Evolutionary conservation across 2,113 vertebrate species (phyloP).

Genomic region (Engystomops pustulosus): DNA sequence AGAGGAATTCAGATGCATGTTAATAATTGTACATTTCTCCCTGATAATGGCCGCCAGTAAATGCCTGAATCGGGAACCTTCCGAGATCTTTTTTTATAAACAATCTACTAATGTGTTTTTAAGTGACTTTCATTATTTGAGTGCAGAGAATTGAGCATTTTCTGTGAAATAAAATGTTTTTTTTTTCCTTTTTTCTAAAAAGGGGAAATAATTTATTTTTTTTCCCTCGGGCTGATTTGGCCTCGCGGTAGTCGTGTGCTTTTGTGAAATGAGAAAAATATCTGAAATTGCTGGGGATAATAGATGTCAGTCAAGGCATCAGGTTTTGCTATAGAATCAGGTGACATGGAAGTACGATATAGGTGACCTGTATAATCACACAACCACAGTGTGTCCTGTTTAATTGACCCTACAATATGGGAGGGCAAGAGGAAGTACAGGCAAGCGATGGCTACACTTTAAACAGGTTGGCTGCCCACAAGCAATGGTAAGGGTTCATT

Average conservation of each 20-base stretch:
- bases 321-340: not conserved
- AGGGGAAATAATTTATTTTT: constrained; percentile 14
- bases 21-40: constrained; percentile 30
- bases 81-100: constrained; percentile 30
- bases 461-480: not conserved
- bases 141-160: constrained; percentile 6
- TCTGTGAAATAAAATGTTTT: not conserved
- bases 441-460: no score
- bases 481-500: not conserved
- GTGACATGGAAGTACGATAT: not conserved
- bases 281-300: not conserved
- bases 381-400: not conserved
- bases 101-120: constrained; percentile 31
- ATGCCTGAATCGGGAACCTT: constrained; percentile 1
- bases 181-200: not conserved
- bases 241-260: not conserved
- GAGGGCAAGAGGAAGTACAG: not conserved
- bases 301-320: not conserved
- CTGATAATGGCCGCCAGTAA: constrained; percentile 24
- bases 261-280: constrained; percentile 4
- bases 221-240: not conserved
- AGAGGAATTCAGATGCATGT: constrained; percentile 30
- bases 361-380: not conserved
- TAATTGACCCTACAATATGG: not conserved
- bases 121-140: constrained; percentile 24